Conservation (phyloP, 2,113 vertebrate genomes). For the Excalfactoria chinensis region DNA sequence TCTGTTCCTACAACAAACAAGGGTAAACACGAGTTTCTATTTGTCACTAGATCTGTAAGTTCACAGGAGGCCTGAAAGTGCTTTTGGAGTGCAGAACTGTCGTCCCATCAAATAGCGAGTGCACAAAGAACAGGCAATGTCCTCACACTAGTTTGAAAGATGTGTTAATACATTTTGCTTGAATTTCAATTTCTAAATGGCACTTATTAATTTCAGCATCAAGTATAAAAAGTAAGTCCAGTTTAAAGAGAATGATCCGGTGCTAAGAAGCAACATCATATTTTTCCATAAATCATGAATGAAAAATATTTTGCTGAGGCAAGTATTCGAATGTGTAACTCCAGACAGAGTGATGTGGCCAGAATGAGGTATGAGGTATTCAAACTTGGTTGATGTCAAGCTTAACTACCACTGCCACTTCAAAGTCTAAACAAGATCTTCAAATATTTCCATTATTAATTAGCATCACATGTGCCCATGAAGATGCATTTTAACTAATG, state of each 20-base stretch:
- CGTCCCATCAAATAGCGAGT: neutral
- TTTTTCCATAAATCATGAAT: neutral
- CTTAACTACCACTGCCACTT: neutral
- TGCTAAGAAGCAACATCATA: neutral
- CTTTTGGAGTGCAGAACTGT: neutral
- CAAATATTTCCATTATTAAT: neutral
- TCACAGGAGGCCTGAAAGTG: neutral
- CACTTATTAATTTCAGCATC: neutral
- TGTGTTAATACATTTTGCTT: neutral
- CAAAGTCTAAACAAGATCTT: neutral
- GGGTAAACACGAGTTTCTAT: neutral
- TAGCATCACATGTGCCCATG: neutral
- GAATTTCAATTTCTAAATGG: neutral
- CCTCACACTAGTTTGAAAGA: neutral
- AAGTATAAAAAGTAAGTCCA: neutral
- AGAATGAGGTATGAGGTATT: neutral
- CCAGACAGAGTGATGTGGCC: rapidly evolving
- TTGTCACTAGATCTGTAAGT: neutral
- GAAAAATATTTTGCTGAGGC: neutral
- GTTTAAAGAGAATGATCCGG: neutral
- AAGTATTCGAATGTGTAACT: neutral
- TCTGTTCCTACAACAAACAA: neutral
- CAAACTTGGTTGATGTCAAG: neutral
- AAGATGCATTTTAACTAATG: neutral
- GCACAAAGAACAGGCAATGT: neutral